phyloP scores from a whole-genome alignment of 2,888 invertebrate genomes.

The Mesorhabditis spiculigera region DNA sequence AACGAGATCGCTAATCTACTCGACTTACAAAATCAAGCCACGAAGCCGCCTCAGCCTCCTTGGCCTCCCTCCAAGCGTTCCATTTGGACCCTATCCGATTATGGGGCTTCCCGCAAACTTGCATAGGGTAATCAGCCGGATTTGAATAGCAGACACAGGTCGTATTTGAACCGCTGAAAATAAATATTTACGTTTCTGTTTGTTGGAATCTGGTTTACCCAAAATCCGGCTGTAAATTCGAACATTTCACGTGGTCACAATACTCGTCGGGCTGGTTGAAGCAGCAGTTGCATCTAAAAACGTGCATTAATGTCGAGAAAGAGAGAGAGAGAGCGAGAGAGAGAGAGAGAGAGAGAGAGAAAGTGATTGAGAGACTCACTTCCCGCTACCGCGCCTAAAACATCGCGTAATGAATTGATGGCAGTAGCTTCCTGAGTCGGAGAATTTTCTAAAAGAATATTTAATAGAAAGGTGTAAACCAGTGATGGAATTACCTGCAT shows the following conservation, averaged over 20 bases:
- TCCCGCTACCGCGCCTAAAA: slow-evolving; percentile 25
- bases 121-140: slow-evolving; percentile 37
- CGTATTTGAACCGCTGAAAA: slow-evolving; percentile 40
- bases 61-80: not conserved
- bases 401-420: slow-evolving; percentile 46
- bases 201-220: too few relatives aligned
- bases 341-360: not conserved
- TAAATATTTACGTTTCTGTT: too few relatives aligned
- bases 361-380: too few relatives aligned
- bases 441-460: too few relatives aligned
- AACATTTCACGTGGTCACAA: slow-evolving; percentile 49
- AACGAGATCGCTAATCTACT: too few relatives aligned
- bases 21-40: not conserved
- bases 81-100: slow-evolving; percentile 14
- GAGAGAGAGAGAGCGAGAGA: not conserved
- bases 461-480: too few relatives aligned
- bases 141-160: slow-evolving; percentile 47
- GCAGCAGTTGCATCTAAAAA: slow-evolving; percentile 48
- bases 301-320: not conserved
- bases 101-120: slow-evolving; percentile 29
- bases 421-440: slow-evolving; percentile 33
- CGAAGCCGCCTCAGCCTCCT: not conserved
- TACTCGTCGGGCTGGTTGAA: slow-evolving; percentile 49
- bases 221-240: slow-evolving; percentile 46
- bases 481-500: too few relatives aligned